Conservation (phyloP, 2,888 invertebrate genomes). For the Chironomus tentans region DNA sequence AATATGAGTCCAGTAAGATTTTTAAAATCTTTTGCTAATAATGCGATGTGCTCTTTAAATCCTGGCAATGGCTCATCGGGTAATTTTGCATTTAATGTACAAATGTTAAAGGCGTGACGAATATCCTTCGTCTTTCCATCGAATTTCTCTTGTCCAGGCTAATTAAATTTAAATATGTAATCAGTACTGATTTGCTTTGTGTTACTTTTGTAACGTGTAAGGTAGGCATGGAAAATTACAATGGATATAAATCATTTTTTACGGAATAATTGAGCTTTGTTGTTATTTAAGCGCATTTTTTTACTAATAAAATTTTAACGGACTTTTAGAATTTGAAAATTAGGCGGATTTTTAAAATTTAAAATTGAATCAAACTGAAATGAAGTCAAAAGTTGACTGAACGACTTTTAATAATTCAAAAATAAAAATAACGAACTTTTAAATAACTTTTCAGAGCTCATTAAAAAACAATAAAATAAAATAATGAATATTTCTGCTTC, state of each 20-base stretch:
- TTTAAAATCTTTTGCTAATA: slow-evolving; percentile 59
- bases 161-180: background rate
- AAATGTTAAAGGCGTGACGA: slow-evolving; percentile 62
- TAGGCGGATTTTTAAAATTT: no score
- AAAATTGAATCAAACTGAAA: no score
- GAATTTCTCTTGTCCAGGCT: slow-evolving; percentile 45
- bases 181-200: no score
- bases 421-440: no score
- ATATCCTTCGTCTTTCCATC: slow-evolving; percentile 52
- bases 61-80: slow-evolving; percentile 60
- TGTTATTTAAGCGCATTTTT: background rate
- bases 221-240: background rate
- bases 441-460: no score
- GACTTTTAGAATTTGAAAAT: no score
- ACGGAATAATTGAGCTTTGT: background rate
- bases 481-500: no score
- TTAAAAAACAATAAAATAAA: no score
- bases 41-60: slow-evolving; percentile 55
- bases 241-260: background rate
- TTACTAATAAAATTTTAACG: no score
- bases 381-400: no score
- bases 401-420: no score
- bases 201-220: no score
- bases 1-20: slow-evolving; percentile 55
- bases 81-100: slow-evolving; percentile 50